Conservation (phyloP, 2,888 invertebrate species). For the Dryadula phaetusa region DNA sequence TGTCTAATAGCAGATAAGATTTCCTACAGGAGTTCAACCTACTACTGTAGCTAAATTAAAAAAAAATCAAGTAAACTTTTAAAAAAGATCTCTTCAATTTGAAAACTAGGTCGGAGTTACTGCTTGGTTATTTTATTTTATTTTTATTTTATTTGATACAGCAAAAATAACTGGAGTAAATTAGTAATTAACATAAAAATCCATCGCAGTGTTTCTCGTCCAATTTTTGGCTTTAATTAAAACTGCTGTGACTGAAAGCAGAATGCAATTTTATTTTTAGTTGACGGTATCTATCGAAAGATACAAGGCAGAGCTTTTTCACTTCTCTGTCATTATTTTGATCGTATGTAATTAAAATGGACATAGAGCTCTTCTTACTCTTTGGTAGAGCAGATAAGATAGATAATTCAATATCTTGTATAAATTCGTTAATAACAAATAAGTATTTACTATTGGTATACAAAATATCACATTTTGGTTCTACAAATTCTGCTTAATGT, state of each 20-base stretch:
- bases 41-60: not conserved
- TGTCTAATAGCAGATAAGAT: not conserved
- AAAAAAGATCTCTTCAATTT: slow-evolving; percentile 13
- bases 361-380: not conserved
- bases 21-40: slow-evolving; percentile 10
- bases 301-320: slow-evolving; percentile 3
- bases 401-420: too few species aligned
- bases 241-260: slow-evolving; percentile 12
- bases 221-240: slow-evolving; percentile 26
- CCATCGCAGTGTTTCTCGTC: slow-evolving; percentile 16
- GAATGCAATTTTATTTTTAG: slow-evolving; percentile 6
- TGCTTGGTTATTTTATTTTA: slow-evolving; percentile 18
- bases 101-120: slow-evolving; percentile 8
- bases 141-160: slow-evolving; percentile 11
- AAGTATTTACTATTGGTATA: too few species aligned
- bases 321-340: not conserved
- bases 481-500: too few species aligned
- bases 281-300: slow-evolving; percentile 2
- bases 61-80: slow-evolving; percentile 9
- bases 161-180: slow-evolving; percentile 23
- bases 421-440: too few species aligned
- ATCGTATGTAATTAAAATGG: not conserved
- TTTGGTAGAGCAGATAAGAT: not conserved
- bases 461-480: too few species aligned
- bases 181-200: slow-evolving; percentile 28